These are phyloP conservation scores for Carapus acus DNA, from an alignment of 2,797 vertebrate species.

Conservation along the genomic window DNA sequence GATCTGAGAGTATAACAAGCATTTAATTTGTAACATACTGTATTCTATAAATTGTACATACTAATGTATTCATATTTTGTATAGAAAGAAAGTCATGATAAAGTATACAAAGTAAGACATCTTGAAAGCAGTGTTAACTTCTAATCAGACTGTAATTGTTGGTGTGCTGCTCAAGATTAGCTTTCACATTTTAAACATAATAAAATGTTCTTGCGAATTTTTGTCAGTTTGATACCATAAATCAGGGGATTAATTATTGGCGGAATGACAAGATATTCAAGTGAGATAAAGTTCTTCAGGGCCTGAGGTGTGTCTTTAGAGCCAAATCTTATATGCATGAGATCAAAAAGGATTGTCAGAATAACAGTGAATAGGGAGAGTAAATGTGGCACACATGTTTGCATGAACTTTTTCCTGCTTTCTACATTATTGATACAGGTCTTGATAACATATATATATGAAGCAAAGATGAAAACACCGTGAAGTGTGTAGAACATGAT, in stretches of 20 bases:
- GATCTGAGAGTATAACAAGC: too few species aligned
- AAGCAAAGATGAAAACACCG: conserved; percentile 28
- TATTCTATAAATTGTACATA: too few species aligned
- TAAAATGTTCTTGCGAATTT: too few species aligned
- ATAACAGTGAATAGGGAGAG: conserved; percentile 15
- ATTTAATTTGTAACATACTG: too few species aligned
- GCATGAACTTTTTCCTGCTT: conserved; percentile 47
- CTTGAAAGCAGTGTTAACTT: too few species aligned
- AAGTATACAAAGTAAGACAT: too few species aligned
- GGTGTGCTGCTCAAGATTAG: too few species aligned
- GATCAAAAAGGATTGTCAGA: conserved; percentile 13
- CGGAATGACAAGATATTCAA: conserved; percentile 46
- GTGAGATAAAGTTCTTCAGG: conserved; percentile 25
- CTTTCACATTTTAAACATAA: too few species aligned
- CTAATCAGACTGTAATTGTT: too few species aligned
- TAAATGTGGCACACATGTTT: conserved; percentile 54
- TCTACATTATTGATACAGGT: conserved; percentile 36
- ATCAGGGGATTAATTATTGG: conserved; percentile 50
- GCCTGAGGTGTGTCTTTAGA: conserved; percentile 1
- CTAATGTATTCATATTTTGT: too few species aligned
- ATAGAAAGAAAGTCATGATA: too few species aligned
- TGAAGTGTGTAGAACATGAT: conserved; percentile 20
- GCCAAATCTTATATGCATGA: conserved; percentile 2
- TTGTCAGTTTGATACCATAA: conserved; percentile 48
- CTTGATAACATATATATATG: conserved; percentile 41